Base-by-base conservation (phyloP, 1,140 invertebrate species). In the Parapsyche elsis region DNA sequence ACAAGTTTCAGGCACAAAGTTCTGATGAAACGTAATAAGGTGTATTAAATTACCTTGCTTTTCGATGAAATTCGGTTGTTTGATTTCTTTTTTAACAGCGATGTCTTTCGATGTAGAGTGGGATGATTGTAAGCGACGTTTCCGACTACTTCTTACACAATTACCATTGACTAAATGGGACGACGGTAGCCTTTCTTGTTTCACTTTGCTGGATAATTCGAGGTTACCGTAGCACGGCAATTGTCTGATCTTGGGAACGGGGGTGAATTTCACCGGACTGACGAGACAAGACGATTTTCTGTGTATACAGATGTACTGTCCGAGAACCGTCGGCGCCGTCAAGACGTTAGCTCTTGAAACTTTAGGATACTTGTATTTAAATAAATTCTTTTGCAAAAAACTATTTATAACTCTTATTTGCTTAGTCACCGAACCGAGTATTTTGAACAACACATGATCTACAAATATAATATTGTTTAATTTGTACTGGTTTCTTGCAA, bases 181-280 rank as follows among this genome's bases (percentile, higher is more conserved):
- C 61, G 7, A 75, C 79, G 44, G 14, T 1, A 64, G 9, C 14
- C 80, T 82, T n/a, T 88, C 88, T 71, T 89, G 87, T 67, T 89
- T 89, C 0, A 87, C 86, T 80, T 88, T 88, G 5, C 87, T 84
- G 0, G 88, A 87, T 71, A 89, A 81, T 81, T 88, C 88, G 75
- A 89, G 79, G 57, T 89, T 89, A 0, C 88, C 88, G 79, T 89
- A 89, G 76, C 88, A 89, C 0, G 88, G 88, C n/a, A 89, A 81
- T 71, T 88, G 84, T 61, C 88, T 86, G 75, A 83, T 78, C 76
- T 87, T 85, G 0, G 87, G 86, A 7, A 86, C 85, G 0, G 86
- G 84, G 78, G 87, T 86, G 61, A 89, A 89, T 77, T 86, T 85
- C 0, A 89, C 86, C 0, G 88, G 87, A 64, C 84, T 87, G 44